These are phyloP conservation scores for Cydia pomonella DNA, from an alignment of 1,140 invertebrate genomes.

Conservation along the genomic window DNA sequence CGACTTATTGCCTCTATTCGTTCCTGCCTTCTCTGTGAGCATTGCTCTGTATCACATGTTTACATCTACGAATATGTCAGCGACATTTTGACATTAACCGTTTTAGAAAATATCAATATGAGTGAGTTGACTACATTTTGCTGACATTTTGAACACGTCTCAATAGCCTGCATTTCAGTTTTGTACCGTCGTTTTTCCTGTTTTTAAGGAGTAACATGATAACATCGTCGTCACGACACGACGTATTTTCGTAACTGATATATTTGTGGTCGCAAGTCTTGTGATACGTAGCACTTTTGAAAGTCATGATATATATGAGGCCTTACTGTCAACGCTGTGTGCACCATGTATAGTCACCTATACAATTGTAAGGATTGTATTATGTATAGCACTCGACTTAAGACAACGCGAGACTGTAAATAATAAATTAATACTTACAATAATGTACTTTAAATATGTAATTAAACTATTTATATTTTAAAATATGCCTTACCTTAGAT, in stretches of 20 bases:
- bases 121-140: background rate
- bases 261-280: background rate
- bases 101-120: background rate
- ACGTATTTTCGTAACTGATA: background rate
- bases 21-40: slow-evolving; percentile 16
- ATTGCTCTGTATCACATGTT: background rate
- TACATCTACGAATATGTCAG: background rate
- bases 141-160: background rate
- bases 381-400: slow-evolving; percentile 67
- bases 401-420: slow-evolving; percentile 73
- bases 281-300: background rate
- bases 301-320: slow-evolving; percentile 39
- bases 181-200: background rate
- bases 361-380: slow-evolving; percentile 56
- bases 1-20: background rate
- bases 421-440: slow-evolving; percentile 61
- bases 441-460: slow-evolving; percentile 71
- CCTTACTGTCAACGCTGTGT: slow-evolving; percentile 40
- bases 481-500: slow-evolving; percentile 71
- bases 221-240: no score
- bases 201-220: no score
- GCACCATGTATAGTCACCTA: slow-evolving; percentile 43
- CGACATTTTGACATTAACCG: background rate
- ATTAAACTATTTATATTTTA: slow-evolving; percentile 69
- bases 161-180: background rate